phyloP scores from a whole-genome alignment of 2,888 invertebrate genomes.

The Endotricha flammealis region DNA sequence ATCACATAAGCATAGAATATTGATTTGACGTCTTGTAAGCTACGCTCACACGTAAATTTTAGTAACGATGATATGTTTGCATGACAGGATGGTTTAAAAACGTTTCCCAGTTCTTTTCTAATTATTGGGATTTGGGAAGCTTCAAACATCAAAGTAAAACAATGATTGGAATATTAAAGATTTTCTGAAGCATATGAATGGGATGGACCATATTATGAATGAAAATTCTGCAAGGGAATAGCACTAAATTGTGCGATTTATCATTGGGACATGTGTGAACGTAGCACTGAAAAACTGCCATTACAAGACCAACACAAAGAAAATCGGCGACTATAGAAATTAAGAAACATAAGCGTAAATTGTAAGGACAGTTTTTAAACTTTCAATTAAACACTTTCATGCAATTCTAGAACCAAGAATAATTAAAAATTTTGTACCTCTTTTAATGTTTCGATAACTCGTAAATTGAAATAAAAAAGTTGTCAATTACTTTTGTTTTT shows the following conservation, averaged over 20 bases:
- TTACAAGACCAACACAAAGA: constrained; percentile 27
- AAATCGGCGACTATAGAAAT: background rate
- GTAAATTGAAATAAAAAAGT: too few species aligned
- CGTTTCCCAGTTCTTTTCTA: too few species aligned
- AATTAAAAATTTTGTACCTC: constrained; percentile 14
- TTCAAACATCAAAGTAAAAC: too few species aligned
- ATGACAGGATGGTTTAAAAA: too few species aligned
- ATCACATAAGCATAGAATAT: constrained; percentile 54
- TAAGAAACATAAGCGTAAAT: constrained; percentile 25
- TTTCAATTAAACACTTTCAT: constrained; percentile 39
- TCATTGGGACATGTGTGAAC: constrained; percentile 12
- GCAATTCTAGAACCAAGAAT: constrained; percentile 47
- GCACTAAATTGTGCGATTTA: constrained; percentile 24
- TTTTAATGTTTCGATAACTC: too few species aligned
- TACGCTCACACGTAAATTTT: constrained; percentile 4
- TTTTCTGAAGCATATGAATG: too few species aligned
- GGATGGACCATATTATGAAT: too few species aligned
- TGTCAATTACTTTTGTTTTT: too few species aligned
- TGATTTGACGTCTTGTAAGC: constrained; percentile 19
- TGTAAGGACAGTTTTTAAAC: constrained; percentile 46
- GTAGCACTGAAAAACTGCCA: constrained; percentile 33
- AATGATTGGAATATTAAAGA: too few species aligned
- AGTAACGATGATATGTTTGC: too few species aligned
- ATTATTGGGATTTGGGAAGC: too few species aligned
- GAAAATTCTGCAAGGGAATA: too few species aligned